Base-by-base conservation (phyloP, 2,888 invertebrate species). In the Emmelina monodactyla region DNA sequence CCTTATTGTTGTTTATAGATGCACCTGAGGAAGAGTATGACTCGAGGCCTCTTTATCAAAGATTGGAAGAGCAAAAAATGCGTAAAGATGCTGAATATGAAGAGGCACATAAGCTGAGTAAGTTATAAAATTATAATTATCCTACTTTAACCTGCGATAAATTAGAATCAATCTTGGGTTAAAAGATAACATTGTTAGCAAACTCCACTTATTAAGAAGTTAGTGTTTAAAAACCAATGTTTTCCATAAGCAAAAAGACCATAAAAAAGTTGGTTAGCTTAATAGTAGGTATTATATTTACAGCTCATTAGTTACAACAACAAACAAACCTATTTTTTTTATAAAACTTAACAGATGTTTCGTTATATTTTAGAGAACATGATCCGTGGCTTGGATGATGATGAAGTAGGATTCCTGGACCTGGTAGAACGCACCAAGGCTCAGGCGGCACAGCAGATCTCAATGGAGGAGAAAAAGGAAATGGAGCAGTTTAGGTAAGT, bases 91-190 rank as follows among this genome's bases (percentile, higher is more conserved):
- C 92, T 13, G 98, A 98, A 71, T 94, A 88, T 80, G 97, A 97
- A 63, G 98, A 98, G 61, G 89, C 95, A 2, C 93, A 94, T 55
- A 94, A 92, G 76, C 82, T 97, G n/a, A 97, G 97, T 97, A 78
- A 82, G 87, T 76, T 30, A 16, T 16, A n/a, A 16, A 37, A 19
- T n/a, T n/a, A n/a, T n/a, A n/a, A n/a, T n/a, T n/a, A n/a, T n/a
- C n/a, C n/a, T n/a, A n/a, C n/a, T n/a, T n/a, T n/a, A n/a, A n/a
- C n/a, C n/a, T n/a, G n/a, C n/a, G n/a, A n/a, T n/a, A n/a, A n/a
- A n/a, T n/a, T n/a, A n/a, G n/a, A n/a, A n/a, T n/a, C n/a, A n/a
- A n/a, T n/a, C n/a, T n/a, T n/a, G n/a, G n/a, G n/a, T n/a, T n/a
- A n/a, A n/a, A n/a, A n/a, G n/a, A n/a, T n/a, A n/a, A n/a, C n/a